These are phyloP conservation scores for Antigone vipio DNA, from an alignment of 2,113 vertebrate genomes.

Conservation along the genomic window DNA sequence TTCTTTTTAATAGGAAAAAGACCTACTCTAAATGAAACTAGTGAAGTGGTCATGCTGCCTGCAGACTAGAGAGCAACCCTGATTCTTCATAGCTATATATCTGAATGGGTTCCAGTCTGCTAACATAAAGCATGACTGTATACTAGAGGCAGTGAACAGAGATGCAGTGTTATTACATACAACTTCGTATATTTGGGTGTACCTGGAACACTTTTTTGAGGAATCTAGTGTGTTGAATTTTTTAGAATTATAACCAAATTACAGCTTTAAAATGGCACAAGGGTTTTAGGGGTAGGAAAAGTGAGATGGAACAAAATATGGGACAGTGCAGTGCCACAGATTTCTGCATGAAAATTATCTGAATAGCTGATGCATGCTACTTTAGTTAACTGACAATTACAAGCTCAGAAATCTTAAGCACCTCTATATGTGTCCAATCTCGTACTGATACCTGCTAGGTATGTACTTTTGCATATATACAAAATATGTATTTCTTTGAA, in stretches of 20 bases:
- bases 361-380: neutral
- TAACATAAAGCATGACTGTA: neutral
- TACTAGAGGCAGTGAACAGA: neutral
- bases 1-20: neutral
- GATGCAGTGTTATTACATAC: neutral
- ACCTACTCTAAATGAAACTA: neutral
- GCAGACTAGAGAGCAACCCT: neutral
- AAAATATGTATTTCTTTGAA: neutral
- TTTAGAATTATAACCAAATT: neutral
- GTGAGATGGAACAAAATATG: neutral
- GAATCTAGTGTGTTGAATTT: neutral
- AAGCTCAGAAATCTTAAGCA: neutral
- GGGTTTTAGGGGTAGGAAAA: neutral
- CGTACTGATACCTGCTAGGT: fast-evolving
- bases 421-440: neutral
- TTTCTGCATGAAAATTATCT: neutral
- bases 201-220: neutral
- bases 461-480: neutral
- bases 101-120: neutral
- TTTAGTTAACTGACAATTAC: neutral
- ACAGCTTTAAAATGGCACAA: neutral
- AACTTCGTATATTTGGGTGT: neutral
- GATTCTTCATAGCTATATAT: neutral
- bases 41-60: neutral
- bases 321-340: neutral